Base-by-base conservation (phyloP, 1,140 invertebrate species). In the Protaetia brevitarsis region DNA sequence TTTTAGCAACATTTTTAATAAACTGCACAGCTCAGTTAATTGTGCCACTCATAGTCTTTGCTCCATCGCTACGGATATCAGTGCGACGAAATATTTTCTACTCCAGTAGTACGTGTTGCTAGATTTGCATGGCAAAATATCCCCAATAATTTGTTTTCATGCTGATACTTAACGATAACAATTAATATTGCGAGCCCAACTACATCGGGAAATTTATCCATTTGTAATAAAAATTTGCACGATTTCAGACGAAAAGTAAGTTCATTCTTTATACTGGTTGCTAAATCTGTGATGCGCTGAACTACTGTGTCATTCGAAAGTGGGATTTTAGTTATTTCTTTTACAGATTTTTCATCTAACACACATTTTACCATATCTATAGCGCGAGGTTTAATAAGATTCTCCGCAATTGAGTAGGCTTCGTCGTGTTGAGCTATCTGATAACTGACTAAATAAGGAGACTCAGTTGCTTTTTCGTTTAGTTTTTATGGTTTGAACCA, bases 351-450 rank as follows among this genome's bases (percentile, higher is more conserved):
- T n/a, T n/a, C n/a, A n/a, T n/a, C n/a, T n/a, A n/a, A n/a, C n/a
- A n/a, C n/a, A n/a, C n/a, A n/a, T n/a, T n/a, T n/a, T n/a, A n/a
- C n/a, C n/a, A n/a, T n/a, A n/a, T n/a, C n/a, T n/a, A n/a, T n/a
- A n/a, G n/a, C n/a, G n/a, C n/a, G n/a, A n/a, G n/a, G n/a, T n/a
- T n/a, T n/a, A n/a, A n/a, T n/a, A 56, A 68, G 28, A 13, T 66
- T 68, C 21, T 66, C 61, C 36, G 64, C 59, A 34, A 69, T 69
- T 63, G 60, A 63, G 57, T 69, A 51, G 27, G 58, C 62, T 69
- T 68, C 64, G 45, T 21, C 57, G 21, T 6, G 16, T 26, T 51
- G 1, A 23, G 63, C 57, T 31, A 65, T 68, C 37, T 62, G 2
- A 29, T 68, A 65, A 1, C 13, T 13, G 13, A 68, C 37, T 37